phyloP scores from a whole-genome alignment of 2,113 vertebrate species.

The Hippocampus comes region DNA sequence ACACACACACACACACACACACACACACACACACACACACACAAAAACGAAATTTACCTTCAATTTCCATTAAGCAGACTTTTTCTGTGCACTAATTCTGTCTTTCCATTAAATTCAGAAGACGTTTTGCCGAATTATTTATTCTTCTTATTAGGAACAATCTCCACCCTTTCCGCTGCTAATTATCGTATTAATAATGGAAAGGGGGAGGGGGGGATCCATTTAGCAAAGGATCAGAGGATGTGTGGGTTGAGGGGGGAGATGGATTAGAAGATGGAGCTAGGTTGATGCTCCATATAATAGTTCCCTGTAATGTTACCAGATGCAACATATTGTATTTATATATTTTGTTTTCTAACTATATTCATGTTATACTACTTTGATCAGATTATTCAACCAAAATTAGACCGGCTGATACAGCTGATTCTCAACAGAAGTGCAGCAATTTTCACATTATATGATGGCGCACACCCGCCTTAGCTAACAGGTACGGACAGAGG shows the following conservation, averaged over 20 bases:
- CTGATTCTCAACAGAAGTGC: background rate
- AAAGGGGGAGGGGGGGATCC: conserved; percentile 49
- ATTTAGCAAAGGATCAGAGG: conserved; percentile 44
- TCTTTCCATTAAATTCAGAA: conserved; percentile 73
- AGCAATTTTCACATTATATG: background rate
- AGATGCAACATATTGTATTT: background rate
- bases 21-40: too few species aligned
- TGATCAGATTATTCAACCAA: background rate
- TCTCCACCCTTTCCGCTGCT: conserved; percentile 60
- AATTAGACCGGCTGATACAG: background rate
- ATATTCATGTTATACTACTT: background rate
- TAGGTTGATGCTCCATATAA: conserved; percentile 22
- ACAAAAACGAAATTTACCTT: conserved; percentile 19
- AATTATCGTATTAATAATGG: conserved; percentile 77
- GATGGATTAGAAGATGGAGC: conserved; percentile 28
- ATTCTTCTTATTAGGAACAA: conserved; percentile 68
- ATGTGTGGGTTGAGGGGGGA: conserved; percentile 41
- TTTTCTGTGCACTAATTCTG: background rate
- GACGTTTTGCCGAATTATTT: conserved; percentile 67
- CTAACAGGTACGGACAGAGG: too few species aligned
- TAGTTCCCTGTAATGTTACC: conserved; percentile 2
- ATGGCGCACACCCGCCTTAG: too few species aligned
- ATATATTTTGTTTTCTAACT: background rate
- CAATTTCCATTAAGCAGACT: conserved; percentile 47
- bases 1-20: too few species aligned